Evolutionary conservation across 2,888 invertebrate species (phyloP), one percentile per base, ranked within the genome.

Genomic region (Yponomeuta sedellus): DNA sequence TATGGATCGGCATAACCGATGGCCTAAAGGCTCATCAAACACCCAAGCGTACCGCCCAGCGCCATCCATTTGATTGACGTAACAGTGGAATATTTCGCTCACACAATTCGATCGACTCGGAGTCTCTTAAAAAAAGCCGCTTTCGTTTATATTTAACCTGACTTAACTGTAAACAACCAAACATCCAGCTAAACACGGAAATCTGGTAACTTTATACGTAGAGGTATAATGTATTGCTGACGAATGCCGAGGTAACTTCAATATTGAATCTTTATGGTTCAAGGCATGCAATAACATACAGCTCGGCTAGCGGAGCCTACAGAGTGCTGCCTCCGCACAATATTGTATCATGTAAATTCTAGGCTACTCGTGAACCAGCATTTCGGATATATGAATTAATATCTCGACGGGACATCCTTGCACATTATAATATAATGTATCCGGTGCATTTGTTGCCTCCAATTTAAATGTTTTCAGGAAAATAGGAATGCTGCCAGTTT

Each of bases 241-340:
- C 83, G 77, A 79, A 79, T 78, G 81, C 79, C 66, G 64, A 70
- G 78, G 74, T 69, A 75, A 81, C 81, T 82, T 78, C 79, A 79
- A 85, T 82, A 84, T 80, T 76, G 75, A 76, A 81, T 77, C 69
- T 81, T 77, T 77, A 79, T 75, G 79, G 77, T 77, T 73, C 75
- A 74, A 69, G 73, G 75, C 72, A 72, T 76, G 77, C 79, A 79
- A 81, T 82, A 83, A 77, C 74, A 69, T 77, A 71, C 34, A 10
- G 19, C 64, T 22, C 20, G 16, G 52, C 44, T 22, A 20, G 44
- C 11, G 10, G 8, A 34, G 10, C 34, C 34, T 34, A 34, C 34
- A 34, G 19, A 64, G 44, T 64, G 65, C 65, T 39, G 57, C 58
- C 65, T 65, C 40, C 39, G 65, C 57, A 57, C 56, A 65, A 64